Percentiles rank a stretch among this genome's conserved stretches.
phyloP scores from a whole-genome alignment of 1,140 invertebrate species.

The Glossosoma conforme region DNA sequence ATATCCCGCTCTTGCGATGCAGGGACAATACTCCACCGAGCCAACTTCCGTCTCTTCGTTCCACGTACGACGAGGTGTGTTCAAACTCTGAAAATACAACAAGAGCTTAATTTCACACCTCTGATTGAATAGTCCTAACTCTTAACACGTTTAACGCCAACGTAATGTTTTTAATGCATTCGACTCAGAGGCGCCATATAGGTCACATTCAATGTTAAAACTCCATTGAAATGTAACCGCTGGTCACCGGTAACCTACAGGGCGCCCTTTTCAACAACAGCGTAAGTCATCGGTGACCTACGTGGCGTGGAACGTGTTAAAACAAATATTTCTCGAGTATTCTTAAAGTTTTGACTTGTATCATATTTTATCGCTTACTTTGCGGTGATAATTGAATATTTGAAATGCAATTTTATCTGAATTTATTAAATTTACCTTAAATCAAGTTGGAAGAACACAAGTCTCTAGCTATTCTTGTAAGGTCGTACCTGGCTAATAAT shows the following conservation, averaged over 20 bases:
- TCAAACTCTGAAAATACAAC: conserved; percentile 3
- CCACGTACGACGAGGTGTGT: conserved; percentile 11
- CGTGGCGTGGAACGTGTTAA: too few relatives aligned
- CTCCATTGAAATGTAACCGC: background rate
- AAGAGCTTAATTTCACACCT: background rate
- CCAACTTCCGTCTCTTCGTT: conserved; percentile 29
- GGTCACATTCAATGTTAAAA: background rate
- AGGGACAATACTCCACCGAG: conserved; percentile 34
- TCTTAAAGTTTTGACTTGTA: too few relatives aligned
- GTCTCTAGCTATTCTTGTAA: too few relatives aligned
- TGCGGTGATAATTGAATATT: too few relatives aligned
- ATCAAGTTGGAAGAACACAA: too few relatives aligned
- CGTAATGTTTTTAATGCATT: background rate
- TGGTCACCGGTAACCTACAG: background rate
- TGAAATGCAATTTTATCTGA: too few relatives aligned
- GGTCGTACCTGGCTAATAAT: too few relatives aligned
- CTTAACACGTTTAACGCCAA: too few relatives aligned
- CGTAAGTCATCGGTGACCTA: too few relatives aligned
- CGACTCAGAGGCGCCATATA: background rate
- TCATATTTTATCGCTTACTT: too few relatives aligned
- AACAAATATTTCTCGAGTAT: too few relatives aligned
- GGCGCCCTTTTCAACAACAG: background rate
- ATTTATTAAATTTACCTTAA: too few relatives aligned
- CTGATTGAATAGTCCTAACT: background rate
- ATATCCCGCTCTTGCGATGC: conserved; percentile 16